Percentiles rank a stretch among this genome's conserved stretches.
Conservation (phyloP, 2,888 invertebrate species). For the Mythimna impura region DNA sequence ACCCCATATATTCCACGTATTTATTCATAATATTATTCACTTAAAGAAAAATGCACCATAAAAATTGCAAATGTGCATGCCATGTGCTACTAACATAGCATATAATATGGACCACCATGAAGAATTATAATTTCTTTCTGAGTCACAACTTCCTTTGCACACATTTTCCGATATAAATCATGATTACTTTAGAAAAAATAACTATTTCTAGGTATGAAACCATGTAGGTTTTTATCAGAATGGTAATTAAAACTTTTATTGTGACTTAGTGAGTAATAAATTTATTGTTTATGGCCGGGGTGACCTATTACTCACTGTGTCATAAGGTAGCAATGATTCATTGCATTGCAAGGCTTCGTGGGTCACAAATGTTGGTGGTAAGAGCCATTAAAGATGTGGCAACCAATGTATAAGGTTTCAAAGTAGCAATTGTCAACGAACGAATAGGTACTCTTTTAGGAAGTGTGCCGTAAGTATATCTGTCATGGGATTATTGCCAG, state of each 20-base stretch:
- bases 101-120: conserved; percentile 5
- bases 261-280: conserved; percentile 31
- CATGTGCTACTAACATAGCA: conserved; percentile 18
- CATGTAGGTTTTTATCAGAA: conserved; percentile 43
- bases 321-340: conserved; percentile 50
- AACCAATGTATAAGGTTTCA: conserved; percentile 3
- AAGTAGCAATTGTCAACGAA: too few relatives aligned
- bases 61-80: conserved; percentile 50
- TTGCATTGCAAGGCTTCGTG: conserved; percentile 28
- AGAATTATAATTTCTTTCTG: not conserved
- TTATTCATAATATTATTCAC: conserved; percentile 17
- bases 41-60: conserved; percentile 14
- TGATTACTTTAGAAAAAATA: conserved; percentile 16
- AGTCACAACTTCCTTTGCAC: conserved; percentile 1
- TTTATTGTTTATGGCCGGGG: conserved; percentile 34
- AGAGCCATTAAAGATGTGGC: not conserved
- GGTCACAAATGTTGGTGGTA: conserved; percentile 37
- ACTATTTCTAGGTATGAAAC: conserved; percentile 14
- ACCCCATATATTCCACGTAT: conserved; percentile 22
- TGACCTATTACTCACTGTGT: conserved; percentile 43
- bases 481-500: too few relatives aligned
- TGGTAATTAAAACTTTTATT: conserved; percentile 48
- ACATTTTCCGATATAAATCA: conserved; percentile 17
- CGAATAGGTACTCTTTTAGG: too few relatives aligned
- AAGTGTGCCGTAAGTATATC: too few relatives aligned